Evolutionary conservation across 2,888 invertebrate genomes (phyloP).

Genomic region (Synanthedon myopaeformis): DNA sequence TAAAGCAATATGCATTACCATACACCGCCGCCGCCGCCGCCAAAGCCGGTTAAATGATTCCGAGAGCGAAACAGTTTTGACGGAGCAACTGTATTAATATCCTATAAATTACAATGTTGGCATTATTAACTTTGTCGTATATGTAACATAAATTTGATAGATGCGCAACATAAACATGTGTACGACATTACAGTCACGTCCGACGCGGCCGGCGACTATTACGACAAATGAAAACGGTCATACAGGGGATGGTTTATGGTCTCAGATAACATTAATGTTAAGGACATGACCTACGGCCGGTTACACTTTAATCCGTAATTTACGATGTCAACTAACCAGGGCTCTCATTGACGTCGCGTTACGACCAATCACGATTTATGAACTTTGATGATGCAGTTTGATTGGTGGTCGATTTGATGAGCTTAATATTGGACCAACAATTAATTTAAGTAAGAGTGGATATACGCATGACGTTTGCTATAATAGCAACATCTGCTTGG

Average conservation of each 20-base stretch:
- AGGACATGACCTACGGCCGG: conserved; percentile 29
- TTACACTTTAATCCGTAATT: conserved; percentile 14
- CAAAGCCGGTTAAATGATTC: no score
- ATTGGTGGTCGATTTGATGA: neutral
- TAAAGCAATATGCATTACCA: no score
- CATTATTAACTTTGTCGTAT: neutral
- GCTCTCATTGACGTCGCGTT: conserved; percentile 16
- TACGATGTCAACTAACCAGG: neutral
- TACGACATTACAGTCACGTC: conserved; percentile 15
- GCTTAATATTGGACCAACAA: no score
- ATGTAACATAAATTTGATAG: neutral
- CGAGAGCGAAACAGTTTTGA: no score
- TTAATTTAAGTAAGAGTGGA: no score
- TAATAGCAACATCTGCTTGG: no score
- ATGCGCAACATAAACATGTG: neutral
- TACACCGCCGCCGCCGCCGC: no score
- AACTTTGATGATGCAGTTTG: neutral
- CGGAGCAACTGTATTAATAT: no score
- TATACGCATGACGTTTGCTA: no score
- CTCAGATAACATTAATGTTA: conserved; percentile 38
- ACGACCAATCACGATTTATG: neutral
- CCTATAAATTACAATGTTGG: no score
- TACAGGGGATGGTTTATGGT: conserved; percentile 27
- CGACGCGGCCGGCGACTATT: conserved; percentile 22
- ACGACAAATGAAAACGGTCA: conserved; percentile 25